These are phyloP conservation scores for Tetragnatha versicolor DNA, from an alignment of 1,140 invertebrate species.

Conservation along the genomic window DNA sequence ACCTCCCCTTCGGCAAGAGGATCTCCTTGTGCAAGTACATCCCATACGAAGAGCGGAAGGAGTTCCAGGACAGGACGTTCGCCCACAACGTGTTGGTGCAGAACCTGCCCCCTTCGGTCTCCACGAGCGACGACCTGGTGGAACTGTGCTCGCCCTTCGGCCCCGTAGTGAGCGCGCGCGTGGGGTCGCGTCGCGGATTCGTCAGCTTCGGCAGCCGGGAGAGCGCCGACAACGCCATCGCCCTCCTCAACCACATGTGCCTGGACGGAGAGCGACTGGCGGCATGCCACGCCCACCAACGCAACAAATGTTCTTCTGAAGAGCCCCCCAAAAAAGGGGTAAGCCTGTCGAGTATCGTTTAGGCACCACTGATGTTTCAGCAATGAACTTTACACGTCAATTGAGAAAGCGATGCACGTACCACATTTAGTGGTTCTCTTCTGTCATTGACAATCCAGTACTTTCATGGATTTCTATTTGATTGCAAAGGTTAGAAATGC, in stretches of 20 bases:
- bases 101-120: slow-evolving; percentile 95
- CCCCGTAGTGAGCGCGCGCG: slow-evolving; percentile 76
- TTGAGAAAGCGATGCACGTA: no score
- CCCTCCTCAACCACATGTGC: slow-evolving; percentile 89
- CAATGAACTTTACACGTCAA: no score
- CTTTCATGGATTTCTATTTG: no score
- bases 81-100: slow-evolving; percentile 99
- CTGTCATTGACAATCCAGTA: no score
- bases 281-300: no score
- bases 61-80: slow-evolving; percentile 88
- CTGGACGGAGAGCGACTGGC: slow-evolving; percentile 75
- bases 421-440: no score
- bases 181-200: slow-evolving; percentile 96
- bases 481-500: not conserved
- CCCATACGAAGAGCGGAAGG: slow-evolving; percentile 92
- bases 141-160: slow-evolving; percentile 96
- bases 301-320: no score
- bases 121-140: slow-evolving; percentile 87
- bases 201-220: slow-evolving; percentile 98
- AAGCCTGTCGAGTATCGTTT: no score
- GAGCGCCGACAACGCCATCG: slow-evolving; percentile 89
- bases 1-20: slow-evolving; percentile 87
- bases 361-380: no score
- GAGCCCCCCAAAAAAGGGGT: no score
- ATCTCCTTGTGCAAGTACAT: slow-evolving; percentile 97